phyloP scores from a whole-genome alignment of 2,113 vertebrate genomes.

The Xenotilapia caudafasciata region DNA sequence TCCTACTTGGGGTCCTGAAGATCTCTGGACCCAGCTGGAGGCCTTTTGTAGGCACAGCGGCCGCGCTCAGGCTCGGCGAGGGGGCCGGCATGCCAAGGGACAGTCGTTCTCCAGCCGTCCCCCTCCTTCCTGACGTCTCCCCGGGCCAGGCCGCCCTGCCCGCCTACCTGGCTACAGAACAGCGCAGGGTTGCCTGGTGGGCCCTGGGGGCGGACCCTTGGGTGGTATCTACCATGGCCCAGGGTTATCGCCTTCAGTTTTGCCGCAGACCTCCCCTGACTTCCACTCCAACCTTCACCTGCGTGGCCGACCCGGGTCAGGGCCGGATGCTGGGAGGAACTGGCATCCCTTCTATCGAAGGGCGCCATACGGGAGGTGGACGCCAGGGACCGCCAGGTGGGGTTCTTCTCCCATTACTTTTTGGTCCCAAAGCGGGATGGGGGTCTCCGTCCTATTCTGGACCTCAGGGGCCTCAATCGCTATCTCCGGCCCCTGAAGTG shows the following conservation, averaged over 20 bases:
- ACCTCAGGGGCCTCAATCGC: too few species aligned
- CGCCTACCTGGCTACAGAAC: too few species aligned
- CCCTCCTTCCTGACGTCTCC: background rate
- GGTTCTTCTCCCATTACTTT: background rate
- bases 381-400: background rate
- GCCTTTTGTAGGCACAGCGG: accelerated
- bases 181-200: too few species aligned
- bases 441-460: too few species aligned
- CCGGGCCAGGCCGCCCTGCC: accelerated
- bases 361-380: too few species aligned
- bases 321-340: accelerated
- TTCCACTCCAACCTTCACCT: accelerated
- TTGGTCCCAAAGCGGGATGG: too few species aligned
- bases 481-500: too few species aligned
- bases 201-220: too few species aligned
- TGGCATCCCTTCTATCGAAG: accelerated
- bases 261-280: too few species aligned
- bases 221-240: too few species aligned
- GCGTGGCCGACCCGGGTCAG: accelerated
- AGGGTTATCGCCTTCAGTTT: too few species aligned
- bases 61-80: accelerated
- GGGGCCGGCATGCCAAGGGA: accelerated
- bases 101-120: accelerated
- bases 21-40: accelerated
- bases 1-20: background rate